phyloP scores from a whole-genome alignment of 2,113 vertebrate species.

The Microcebus ravelobensis region DNA sequence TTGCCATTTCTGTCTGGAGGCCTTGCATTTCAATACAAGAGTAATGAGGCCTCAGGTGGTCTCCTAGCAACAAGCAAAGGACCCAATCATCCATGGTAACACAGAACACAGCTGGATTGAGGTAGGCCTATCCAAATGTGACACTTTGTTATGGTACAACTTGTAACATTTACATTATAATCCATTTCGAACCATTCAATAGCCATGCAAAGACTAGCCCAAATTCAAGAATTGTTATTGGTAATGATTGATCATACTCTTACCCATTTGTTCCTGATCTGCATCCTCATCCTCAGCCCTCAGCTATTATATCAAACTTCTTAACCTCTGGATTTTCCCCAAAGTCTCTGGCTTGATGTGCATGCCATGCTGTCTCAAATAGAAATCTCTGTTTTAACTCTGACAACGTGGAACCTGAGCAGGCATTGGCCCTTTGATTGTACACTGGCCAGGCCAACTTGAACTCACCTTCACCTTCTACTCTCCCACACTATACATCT shows the following conservation, averaged over 20 bases:
- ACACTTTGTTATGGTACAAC: neutral
- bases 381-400: neutral
- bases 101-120: neutral
- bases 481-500: accelerated
- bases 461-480: no score
- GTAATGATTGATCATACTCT: neutral
- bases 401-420: neutral
- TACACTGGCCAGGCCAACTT: neutral
- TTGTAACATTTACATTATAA: neutral
- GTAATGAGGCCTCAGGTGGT: neutral
- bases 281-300: neutral
- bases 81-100: neutral
- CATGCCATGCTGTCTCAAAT: neutral
- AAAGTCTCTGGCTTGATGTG: neutral
- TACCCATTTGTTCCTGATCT: neutral
- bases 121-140: neutral
- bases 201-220: neutral
- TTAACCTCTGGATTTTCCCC: neutral
- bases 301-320: neutral
- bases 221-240: neutral
- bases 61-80: constrained; percentile 34
- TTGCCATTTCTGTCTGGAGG: neutral
- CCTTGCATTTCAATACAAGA: neutral
- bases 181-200: neutral
- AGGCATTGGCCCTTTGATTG: neutral